A percentile compares a stretch with the other conserved stretches of the same genome.
These are phyloP conservation scores for Grallaria varia DNA, from an alignment of 2,113 vertebrate genomes.

Conservation along the genomic window DNA sequence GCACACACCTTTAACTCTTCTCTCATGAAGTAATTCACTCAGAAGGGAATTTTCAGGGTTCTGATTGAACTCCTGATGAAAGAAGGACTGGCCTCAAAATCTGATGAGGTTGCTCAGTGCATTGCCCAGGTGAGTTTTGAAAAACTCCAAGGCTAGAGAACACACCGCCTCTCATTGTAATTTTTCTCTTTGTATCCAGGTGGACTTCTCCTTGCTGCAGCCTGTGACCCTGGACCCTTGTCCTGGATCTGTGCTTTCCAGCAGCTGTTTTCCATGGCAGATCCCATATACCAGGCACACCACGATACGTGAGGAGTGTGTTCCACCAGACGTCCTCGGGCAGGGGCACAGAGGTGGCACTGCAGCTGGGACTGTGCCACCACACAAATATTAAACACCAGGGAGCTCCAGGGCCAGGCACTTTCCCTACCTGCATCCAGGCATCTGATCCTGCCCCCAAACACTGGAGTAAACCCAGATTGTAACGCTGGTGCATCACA, in stretches of 20 bases:
- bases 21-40: background rate
- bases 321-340: background rate
- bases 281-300: background rate
- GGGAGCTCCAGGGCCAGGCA: background rate
- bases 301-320: background rate
- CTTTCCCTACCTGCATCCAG: background rate
- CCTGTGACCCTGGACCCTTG: background rate
- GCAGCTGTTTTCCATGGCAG: background rate
- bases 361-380: background rate
- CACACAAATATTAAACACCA: background rate
- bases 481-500: background rate
- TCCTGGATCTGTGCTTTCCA: background rate
- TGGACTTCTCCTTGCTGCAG: background rate
- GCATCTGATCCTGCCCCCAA: background rate
- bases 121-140: background rate
- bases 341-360: background rate
- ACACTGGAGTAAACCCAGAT: background rate
- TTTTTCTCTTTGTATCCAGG: background rate
- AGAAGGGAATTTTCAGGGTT: background rate
- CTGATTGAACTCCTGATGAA: background rate
- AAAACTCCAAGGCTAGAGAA: background rate
- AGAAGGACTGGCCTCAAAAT: background rate
- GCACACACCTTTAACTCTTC: background rate
- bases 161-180: background rate
- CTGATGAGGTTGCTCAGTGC: background rate